Evolutionary conservation across 2,888 invertebrate species (phyloP).

Genomic region (Dione juno): DNA sequence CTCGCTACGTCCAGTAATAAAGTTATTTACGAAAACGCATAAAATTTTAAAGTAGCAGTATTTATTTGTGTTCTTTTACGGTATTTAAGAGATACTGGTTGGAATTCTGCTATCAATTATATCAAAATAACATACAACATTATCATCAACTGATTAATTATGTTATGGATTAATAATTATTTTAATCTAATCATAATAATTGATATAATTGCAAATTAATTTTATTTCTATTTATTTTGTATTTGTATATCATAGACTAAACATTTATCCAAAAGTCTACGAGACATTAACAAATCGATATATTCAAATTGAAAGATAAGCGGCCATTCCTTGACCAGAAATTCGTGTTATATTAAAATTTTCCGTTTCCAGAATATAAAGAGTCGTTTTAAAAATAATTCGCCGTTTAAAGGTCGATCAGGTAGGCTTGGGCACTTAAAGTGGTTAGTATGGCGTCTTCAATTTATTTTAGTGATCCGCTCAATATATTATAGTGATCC

Average conservation of each 20-base stretch:
- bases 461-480: conserved; percentile 22
- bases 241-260: too few relatives aligned
- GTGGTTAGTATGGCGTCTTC: conserved; percentile 17
- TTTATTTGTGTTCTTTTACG: too few relatives aligned
- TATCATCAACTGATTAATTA: too few relatives aligned
- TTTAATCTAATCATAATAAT: too few relatives aligned
- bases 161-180: too few relatives aligned
- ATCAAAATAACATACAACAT: too few relatives aligned
- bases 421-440: conserved; percentile 44
- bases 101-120: too few relatives aligned
- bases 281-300: background rate
- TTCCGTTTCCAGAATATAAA: conserved; percentile 52
- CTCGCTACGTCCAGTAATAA: too few relatives aligned
- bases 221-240: background rate
- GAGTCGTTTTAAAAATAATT: conserved; percentile 52
- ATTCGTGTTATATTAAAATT: conserved; percentile 53
- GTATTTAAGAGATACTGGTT: too few relatives aligned
- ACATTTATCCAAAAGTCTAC: background rate
- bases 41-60: too few relatives aligned
- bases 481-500: background rate
- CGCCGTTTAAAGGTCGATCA: conserved; percentile 51
- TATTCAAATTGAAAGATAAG: conserved; percentile 37
- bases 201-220: too few relatives aligned
- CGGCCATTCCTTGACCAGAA: conserved; percentile 49
- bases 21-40: too few relatives aligned